A percentile compares a stretch with the other conserved stretches of the same genome.
Conservation (phyloP, 1,140 invertebrate genomes). For the Calliphora vicina region DNA sequence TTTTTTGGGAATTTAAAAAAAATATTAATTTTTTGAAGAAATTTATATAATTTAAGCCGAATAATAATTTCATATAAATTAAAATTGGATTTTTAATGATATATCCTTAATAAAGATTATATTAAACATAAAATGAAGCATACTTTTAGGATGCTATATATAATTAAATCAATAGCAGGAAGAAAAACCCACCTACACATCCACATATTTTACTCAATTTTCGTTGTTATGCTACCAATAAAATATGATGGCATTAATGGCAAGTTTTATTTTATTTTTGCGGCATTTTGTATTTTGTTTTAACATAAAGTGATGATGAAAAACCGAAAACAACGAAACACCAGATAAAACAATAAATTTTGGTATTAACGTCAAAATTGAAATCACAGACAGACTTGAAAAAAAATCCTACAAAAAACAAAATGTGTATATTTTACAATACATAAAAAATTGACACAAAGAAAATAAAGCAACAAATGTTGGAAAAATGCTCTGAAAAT, state of each 20-base stretch:
- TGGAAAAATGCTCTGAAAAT: not conserved
- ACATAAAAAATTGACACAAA: constrained; percentile 13
- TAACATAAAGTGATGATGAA: not conserved
- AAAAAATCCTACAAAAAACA: not conserved
- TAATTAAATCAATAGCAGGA: too few relatives aligned
- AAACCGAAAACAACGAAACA: not conserved
- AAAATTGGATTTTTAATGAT: too few relatives aligned
- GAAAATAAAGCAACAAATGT: constrained; percentile 1
- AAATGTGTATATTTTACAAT: not conserved
- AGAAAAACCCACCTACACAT: too few relatives aligned
- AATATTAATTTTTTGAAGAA: too few relatives aligned
- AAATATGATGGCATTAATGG: not conserved
- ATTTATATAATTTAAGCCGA: too few relatives aligned
- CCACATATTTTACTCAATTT: too few relatives aligned
- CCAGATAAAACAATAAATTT: constrained; percentile 34
- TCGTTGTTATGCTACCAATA: too few relatives aligned
- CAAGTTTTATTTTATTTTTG: not conserved
- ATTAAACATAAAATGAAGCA: too few relatives aligned
- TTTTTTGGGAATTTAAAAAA: too few relatives aligned
- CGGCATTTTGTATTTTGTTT: not conserved
- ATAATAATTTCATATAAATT: too few relatives aligned
- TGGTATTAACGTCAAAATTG: constrained; percentile 26
- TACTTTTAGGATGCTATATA: too few relatives aligned
- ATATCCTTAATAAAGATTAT: too few relatives aligned
- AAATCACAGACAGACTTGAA: constrained; percentile 21